Evolutionary conservation across 1,140 invertebrate genomes (phyloP).

Genomic region (Phymastichus coffea): DNA sequence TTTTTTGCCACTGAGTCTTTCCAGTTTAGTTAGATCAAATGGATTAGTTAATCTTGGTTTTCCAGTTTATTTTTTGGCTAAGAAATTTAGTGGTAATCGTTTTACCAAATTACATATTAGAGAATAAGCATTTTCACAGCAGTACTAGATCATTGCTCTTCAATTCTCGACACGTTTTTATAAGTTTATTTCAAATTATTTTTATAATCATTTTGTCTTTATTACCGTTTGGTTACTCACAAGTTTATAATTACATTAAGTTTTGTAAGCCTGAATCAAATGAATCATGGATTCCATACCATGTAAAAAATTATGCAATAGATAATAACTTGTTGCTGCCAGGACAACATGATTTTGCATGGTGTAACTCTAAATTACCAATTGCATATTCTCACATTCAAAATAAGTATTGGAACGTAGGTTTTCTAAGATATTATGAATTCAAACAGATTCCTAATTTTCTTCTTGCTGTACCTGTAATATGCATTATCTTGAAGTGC

Average conservation of each 20-base stretch:
- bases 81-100: conserved; percentile 51
- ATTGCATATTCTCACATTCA: conserved; percentile 88
- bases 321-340: conserved; percentile 58
- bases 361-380: conserved; percentile 76
- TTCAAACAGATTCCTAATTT: conserved; percentile 94
- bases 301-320: conserved; percentile 63
- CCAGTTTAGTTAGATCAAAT: conserved; percentile 79
- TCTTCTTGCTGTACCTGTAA: conserved; percentile 77
- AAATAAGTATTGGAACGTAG: conserved; percentile 89
- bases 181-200: conserved; percentile 21
- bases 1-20: conserved; percentile 64
- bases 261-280: conserved; percentile 61
- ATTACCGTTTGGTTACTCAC: conserved; percentile 70
- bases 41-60: conserved; percentile 86
- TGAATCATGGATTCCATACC: conserved; percentile 56
- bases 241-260: conserved; percentile 69
- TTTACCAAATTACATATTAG: conserved; percentile 34
- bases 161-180: conserved; percentile 35
- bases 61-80: conserved; percentile 67
- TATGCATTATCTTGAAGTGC: conserved; percentile 63
- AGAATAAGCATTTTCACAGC: conserved; percentile 31
- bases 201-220: conserved; percentile 33
- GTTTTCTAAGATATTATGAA: conserved; percentile 86
- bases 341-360: conserved; percentile 60
- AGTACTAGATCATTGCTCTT: conserved; percentile 40